These are phyloP conservation scores for Pristionchus arcanus DNA, from an alignment of 2,888 invertebrate species.

Conservation along the genomic window DNA sequence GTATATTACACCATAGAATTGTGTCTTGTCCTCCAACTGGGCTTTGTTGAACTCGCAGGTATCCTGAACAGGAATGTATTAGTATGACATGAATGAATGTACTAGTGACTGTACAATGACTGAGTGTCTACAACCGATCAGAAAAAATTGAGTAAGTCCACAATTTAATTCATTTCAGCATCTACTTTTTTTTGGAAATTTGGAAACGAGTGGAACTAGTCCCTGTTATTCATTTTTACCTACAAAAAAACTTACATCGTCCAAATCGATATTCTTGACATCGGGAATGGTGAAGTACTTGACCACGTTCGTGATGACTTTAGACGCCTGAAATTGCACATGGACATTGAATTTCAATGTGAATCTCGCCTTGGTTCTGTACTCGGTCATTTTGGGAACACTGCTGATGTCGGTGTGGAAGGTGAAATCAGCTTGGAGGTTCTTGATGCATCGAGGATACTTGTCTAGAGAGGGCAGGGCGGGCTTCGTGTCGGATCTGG, in stretches of 20 bases:
- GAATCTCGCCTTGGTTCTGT: background rate
- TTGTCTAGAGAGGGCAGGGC: background rate
- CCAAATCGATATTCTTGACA: background rate
- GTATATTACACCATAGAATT: background rate
- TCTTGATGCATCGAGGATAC: background rate
- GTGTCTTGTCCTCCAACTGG: background rate
- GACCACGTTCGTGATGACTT: background rate
- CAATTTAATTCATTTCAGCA: too few species aligned
- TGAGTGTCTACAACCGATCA: too few species aligned
- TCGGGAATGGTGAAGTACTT: background rate
- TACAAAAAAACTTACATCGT: slow-evolving; percentile 12
- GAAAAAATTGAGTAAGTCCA: too few species aligned
- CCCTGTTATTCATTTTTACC: too few species aligned
- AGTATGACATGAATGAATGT: too few species aligned
- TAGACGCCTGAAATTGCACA: background rate
- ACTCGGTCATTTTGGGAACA: background rate
- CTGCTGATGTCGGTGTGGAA: slow-evolving; percentile 5
- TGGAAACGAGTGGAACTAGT: too few species aligned
- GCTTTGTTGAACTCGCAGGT: background rate
- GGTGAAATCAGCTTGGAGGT: background rate
- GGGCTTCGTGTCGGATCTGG: too few species aligned
- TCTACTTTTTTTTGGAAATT: too few species aligned
- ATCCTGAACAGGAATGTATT: too few species aligned
- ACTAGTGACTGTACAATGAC: too few species aligned
- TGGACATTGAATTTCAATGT: too few species aligned